A percentile compares a stretch with the other conserved stretches of the same genome.
phyloP scores from a whole-genome alignment of 2,113 vertebrate genomes.

The Globicephala melas region DNA sequence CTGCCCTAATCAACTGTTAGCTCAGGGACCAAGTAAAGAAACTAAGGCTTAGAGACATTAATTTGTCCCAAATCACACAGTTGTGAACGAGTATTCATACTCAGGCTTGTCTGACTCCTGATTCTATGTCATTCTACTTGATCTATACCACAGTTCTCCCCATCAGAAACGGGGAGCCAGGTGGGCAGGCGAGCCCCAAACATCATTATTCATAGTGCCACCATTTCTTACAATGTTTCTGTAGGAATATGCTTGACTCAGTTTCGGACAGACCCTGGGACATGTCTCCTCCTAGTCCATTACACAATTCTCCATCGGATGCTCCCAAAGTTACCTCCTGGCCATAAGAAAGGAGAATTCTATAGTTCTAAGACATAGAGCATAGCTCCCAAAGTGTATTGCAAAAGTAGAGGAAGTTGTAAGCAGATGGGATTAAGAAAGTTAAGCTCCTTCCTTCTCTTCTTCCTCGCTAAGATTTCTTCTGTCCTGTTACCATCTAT shows the following conservation, averaged over 20 bases:
- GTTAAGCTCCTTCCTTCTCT: neutral
- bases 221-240: neutral
- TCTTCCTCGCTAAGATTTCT: neutral
- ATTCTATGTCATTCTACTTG: neutral
- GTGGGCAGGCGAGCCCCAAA: neutral
- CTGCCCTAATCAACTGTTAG: neutral
- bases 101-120: neutral
- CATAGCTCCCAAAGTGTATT: neutral
- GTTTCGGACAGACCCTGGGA: neutral
- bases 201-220: neutral
- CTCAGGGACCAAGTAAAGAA: neutral
- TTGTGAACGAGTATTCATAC: neutral
- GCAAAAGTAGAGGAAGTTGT: neutral
- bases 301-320: neutral
- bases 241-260: neutral
- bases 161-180: neutral
- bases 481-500: neutral
- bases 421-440: neutral
- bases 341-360: neutral
- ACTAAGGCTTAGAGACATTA: neutral
- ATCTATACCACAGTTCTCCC: neutral
- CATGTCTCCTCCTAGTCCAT: neutral
- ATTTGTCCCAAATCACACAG: neutral
- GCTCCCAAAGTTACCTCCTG: neutral
- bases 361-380: neutral